Conservation (phyloP, 2,113 vertebrate genomes). For the Apistogramma diplotaenia region DNA sequence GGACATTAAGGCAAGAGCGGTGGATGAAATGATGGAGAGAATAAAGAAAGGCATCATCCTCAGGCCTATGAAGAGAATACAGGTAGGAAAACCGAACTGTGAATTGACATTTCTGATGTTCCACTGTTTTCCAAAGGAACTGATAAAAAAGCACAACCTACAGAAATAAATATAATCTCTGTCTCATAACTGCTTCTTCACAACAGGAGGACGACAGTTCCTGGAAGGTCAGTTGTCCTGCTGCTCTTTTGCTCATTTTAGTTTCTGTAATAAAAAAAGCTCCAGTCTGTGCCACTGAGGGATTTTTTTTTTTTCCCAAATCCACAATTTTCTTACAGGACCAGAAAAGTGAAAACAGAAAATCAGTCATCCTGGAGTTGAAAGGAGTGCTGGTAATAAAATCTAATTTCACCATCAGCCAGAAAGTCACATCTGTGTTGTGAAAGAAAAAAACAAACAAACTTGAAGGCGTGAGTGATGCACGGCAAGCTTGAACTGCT, state of each 20-base stretch:
- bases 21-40: slow-evolving; percentile 86
- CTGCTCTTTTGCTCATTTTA: background rate
- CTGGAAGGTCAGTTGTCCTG: slow-evolving; percentile 65
- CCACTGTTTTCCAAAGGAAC: background rate
- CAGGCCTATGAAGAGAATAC: slow-evolving; percentile 53
- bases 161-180: background rate
- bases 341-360: slow-evolving; percentile 67
- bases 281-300: background rate
- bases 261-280: background rate
- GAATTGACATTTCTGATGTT: background rate
- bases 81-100: slow-evolving; percentile 39
- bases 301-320: background rate
- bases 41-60: slow-evolving; percentile 81
- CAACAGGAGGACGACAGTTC: slow-evolving; percentile 66
- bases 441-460: background rate
- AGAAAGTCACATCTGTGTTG: background rate
- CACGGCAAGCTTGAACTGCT: background rate
- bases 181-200: background rate
- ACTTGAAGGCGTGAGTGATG: background rate
- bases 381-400: slow-evolving; percentile 78
- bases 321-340: slow-evolving; percentile 53
- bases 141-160: background rate
- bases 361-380: slow-evolving; percentile 76
- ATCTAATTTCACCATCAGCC: background rate
- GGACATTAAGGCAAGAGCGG: slow-evolving; percentile 70